Evolutionary conservation across 2,113 vertebrate genomes (phyloP).

Genomic region (Prionailurus bengalensis): DNA sequence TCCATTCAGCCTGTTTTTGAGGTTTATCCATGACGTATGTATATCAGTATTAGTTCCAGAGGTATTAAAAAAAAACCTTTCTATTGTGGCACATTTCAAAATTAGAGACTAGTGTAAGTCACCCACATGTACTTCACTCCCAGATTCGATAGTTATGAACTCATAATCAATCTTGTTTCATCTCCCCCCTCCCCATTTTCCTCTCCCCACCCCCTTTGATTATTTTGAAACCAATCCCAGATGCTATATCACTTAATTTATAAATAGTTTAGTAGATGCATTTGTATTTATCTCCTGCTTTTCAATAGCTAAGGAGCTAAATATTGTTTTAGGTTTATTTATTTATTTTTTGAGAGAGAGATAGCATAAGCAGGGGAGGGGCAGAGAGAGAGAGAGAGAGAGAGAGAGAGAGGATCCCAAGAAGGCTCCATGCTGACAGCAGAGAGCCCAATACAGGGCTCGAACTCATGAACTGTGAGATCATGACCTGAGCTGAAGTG

Average conservation of each 20-base stretch:
- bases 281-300: constrained; percentile 24
- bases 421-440: too few species aligned
- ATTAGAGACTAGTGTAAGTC: background rate
- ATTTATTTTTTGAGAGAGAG: too few species aligned
- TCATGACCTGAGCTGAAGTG: too few species aligned
- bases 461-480: too few species aligned
- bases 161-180: background rate
- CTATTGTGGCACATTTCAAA: background rate
- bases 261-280: background rate
- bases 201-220: background rate
- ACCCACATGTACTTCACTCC: background rate
- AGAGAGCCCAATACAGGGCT: too few species aligned
- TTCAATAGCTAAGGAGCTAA: background rate
- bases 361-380: too few species aligned
- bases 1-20: background rate
- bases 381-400: too few species aligned
- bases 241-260: background rate
- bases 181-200: background rate
- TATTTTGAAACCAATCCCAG: background rate
- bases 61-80: background rate
- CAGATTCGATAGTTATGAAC: background rate
- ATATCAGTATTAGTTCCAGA: background rate
- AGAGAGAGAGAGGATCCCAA: too few species aligned
- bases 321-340: background rate
- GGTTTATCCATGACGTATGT: background rate